Base-by-base conservation (phyloP, 2,113 vertebrate genomes). In the Perca schrenkii region DNA sequence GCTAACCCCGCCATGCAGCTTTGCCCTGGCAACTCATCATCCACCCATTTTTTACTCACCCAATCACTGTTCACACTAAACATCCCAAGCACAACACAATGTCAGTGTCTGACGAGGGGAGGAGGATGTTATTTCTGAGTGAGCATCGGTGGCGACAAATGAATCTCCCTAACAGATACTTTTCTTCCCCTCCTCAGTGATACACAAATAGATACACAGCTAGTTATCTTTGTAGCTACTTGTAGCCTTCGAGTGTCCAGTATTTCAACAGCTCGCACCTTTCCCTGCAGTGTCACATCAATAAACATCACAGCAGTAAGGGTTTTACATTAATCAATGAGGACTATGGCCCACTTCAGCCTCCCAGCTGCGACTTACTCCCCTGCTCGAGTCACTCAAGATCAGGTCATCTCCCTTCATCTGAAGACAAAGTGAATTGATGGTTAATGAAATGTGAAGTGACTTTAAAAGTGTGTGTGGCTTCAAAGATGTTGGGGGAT, bases 321-420 rank as follows among this genome's bases (percentile, higher is more conserved):
- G 86, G 86, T 90, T 89, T 86, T 84, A 82, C 60, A 83, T 85
- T 87, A 81, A 92, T 92, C 84, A 89, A 82, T 79, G 5, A 87
- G 53, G 83, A 84, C 82, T 79, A 53, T 82, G 87, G 60, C 46
- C 83, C 65, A 17, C 74, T 77, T 77, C 62, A 56, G 25, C 62
- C 62, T 52, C 57, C 65, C 69, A 65, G 63, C 52, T 43, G 64
- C 19, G 3, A 56, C 58, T 78, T 36, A 67, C 10, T 73, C 47
- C 46, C 74, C 40, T 8, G 57, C 47, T 58, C 49, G 4, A 6
- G 25, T 74, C 84, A 36, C 16, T 82, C 56, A 52, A 50, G 11
- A 80, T 83, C 65, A 19, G 40, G 75, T 56, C 53, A 22, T 19
- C 31, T 11, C 63, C 11, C 47, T 66, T 77, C 50, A 63, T 75